Evolutionary conservation across 2,113 vertebrate species (phyloP).

Genomic region (Mustela nigripes): DNA sequence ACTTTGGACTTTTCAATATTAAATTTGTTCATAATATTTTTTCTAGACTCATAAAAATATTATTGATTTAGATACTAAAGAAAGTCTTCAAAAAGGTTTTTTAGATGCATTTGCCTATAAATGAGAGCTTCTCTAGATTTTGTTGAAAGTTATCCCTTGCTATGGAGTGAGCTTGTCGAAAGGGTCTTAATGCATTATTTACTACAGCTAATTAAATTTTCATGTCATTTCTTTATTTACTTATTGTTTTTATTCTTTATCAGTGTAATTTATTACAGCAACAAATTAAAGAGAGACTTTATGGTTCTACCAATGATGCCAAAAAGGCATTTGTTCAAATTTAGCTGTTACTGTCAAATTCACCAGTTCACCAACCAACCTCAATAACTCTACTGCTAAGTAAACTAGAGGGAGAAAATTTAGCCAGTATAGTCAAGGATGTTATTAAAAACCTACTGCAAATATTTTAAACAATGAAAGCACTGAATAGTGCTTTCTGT

Average conservation of each 20-base stretch:
- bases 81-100: neutral
- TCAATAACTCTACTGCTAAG: neutral
- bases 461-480: neutral
- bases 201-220: constrained; percentile 70
- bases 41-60: neutral
- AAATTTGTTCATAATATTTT: neutral
- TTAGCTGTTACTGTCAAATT: neutral
- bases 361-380: neutral
- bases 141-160: neutral
- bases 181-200: constrained; percentile 70
- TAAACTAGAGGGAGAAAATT: neutral
- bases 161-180: constrained; percentile 24
- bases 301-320: constrained; percentile 35
- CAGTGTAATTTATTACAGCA: constrained; percentile 65
- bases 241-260: constrained; percentile 69
- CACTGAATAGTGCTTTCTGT: neutral
- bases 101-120: neutral
- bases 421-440: neutral
- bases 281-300: constrained; percentile 66
- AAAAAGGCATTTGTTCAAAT: constrained; percentile 40
- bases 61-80: neutral
- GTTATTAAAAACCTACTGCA: neutral
- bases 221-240: constrained; percentile 74
- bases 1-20: neutral
- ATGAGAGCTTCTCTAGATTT: constrained; percentile 12